Percentiles rank a stretch among this genome's conserved stretches.
These are phyloP conservation scores for Lagopus leucura DNA, from an alignment of 2,113 vertebrate genomes.

Conservation along the genomic window DNA sequence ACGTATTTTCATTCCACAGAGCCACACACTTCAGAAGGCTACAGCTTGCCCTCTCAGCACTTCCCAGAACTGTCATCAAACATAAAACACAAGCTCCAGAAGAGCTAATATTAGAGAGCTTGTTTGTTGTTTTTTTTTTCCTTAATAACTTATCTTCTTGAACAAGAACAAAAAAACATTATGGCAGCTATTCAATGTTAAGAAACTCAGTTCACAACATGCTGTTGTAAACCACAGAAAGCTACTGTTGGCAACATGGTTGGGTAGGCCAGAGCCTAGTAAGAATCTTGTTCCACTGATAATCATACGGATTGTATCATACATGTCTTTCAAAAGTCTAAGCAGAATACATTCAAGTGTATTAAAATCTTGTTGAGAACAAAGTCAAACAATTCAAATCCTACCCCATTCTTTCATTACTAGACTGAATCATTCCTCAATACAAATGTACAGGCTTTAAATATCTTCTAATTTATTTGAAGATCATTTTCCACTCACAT, in stretches of 20 bases:
- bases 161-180: neutral
- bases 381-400: neutral
- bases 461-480: conserved; percentile 64
- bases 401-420: neutral
- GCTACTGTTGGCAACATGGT: neutral
- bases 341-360: neutral
- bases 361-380: neutral
- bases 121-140: neutral
- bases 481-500: conserved; percentile 39
- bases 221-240: neutral
- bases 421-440: neutral
- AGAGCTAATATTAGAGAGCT: neutral
- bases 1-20: neutral
- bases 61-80: neutral
- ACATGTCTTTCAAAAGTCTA: neutral
- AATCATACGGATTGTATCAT: neutral
- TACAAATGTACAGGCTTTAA: conserved; percentile 51
- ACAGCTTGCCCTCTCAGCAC: neutral
- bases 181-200: neutral
- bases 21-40: neutral
- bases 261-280: neutral
- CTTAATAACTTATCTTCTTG: neutral
- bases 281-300: neutral
- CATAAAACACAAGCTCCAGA: neutral
- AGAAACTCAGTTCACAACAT: neutral